phyloP scores from a whole-genome alignment of 2,113 vertebrate genomes.

The Sinocyclocheilus maitianheensis region DNA sequence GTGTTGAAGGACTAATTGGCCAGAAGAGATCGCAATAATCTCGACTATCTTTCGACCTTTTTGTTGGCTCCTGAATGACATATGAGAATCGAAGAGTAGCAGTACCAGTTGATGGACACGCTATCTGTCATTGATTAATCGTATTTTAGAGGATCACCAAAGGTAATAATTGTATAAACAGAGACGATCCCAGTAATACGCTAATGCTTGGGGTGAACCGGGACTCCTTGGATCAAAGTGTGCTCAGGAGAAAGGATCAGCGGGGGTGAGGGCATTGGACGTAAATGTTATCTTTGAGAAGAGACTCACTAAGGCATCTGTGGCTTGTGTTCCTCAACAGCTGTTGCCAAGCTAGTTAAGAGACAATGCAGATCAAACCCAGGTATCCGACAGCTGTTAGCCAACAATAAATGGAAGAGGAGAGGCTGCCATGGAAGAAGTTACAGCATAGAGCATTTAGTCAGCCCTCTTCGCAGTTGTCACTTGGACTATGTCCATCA shows the following conservation, averaged over 20 bases:
- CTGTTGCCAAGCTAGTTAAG: slow-evolving; percentile 54
- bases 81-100: background rate
- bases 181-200: slow-evolving; percentile 26
- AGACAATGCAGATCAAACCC: slow-evolving; percentile 51
- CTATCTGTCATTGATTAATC: slow-evolving; percentile 33
- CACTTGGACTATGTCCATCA: slow-evolving; percentile 51
- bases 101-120: background rate
- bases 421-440: slow-evolving; percentile 54
- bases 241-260: slow-evolving; percentile 37
- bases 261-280: slow-evolving; percentile 38
- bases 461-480: slow-evolving; percentile 54
- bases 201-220: slow-evolving; percentile 23
- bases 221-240: slow-evolving; percentile 49
- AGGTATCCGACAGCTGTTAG: slow-evolving; percentile 57
- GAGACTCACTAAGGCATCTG: slow-evolving; percentile 50
- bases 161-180: slow-evolving; percentile 41
- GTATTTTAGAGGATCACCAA: slow-evolving; percentile 28
- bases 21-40: background rate
- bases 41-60: slow-evolving; percentile 5
- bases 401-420: slow-evolving; percentile 57
- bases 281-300: slow-evolving; percentile 53
- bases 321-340: slow-evolving; percentile 47
- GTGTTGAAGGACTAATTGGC: slow-evolving; percentile 5
- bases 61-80: background rate
- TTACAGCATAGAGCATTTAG: slow-evolving; percentile 50